Conservation (phyloP, 2,113 vertebrate species). For the Chaetura pelagica region DNA sequence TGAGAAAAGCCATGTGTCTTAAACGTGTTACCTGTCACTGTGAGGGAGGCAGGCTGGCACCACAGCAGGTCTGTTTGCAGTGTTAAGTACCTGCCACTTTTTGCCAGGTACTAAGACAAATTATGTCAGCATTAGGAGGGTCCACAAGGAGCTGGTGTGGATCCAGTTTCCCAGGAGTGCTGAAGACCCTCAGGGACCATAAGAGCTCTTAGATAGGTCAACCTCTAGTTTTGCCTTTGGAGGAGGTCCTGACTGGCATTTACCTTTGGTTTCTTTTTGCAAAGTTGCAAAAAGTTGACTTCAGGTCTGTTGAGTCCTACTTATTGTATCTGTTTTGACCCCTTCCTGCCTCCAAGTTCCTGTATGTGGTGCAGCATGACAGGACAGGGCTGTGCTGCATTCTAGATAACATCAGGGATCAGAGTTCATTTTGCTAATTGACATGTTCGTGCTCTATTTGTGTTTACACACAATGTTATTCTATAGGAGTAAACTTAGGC, state of each 20-base stretch:
- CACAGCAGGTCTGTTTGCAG: not conserved
- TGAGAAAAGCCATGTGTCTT: not conserved
- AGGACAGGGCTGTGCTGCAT: not conserved
- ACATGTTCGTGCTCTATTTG: not conserved
- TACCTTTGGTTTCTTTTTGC: not conserved
- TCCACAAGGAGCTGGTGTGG: too few relatives aligned
- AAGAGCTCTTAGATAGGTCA: not conserved
- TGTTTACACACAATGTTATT: not conserved
- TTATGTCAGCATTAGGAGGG: not conserved
- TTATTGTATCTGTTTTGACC: not conserved
- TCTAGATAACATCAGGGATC: not conserved
- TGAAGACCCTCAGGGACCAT: not conserved
- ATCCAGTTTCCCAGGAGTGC: not conserved
- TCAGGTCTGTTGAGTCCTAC: not conserved
- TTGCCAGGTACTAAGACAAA: not conserved
- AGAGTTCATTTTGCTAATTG: not conserved
- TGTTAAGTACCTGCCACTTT: not conserved
- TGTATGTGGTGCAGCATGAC: not conserved
- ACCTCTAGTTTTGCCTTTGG: not conserved
- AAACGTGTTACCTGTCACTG: not conserved
- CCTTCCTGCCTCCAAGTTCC: not conserved
- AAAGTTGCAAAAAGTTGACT: not conserved
- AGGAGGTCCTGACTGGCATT: not conserved
- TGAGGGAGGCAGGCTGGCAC: not conserved
- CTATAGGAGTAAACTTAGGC: slow-evolving; percentile 42